Conservation (phyloP, 2,113 vertebrate species). For the Erinaceus europaeus region DNA sequence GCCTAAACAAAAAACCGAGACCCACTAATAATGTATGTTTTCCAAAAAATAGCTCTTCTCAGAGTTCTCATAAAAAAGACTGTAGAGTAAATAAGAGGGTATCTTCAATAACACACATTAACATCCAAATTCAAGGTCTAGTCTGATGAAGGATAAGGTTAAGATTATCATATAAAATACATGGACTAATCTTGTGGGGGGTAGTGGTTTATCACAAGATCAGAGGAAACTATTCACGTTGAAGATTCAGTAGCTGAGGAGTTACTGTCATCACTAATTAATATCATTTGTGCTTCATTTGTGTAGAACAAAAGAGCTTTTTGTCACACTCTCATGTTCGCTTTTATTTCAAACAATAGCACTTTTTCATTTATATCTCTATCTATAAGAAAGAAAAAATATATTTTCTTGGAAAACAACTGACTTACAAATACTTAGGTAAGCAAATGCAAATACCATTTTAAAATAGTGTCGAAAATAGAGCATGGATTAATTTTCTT, state of each 20-base stretch:
- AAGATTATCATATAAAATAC: background rate
- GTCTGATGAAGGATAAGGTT: background rate
- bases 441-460: background rate
- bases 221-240: background rate
- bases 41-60: background rate
- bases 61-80: background rate
- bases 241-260: background rate
- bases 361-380: background rate
- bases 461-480: background rate
- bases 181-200: background rate
- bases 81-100: too few species aligned
- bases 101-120: too few species aligned
- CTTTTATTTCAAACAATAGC: background rate
- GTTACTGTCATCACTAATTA: background rate
- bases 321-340: too few species aligned
- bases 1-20: background rate
- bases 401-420: background rate
- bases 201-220: background rate
- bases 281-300: background rate
- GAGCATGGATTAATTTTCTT: background rate
- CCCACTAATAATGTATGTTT: background rate
- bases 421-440: background rate
- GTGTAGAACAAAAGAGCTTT: background rate
- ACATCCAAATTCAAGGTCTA: too few species aligned
- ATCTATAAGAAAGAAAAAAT: background rate